phyloP scores from a whole-genome alignment of 2,888 invertebrate genomes.

The Oeneis ivallda region DNA sequence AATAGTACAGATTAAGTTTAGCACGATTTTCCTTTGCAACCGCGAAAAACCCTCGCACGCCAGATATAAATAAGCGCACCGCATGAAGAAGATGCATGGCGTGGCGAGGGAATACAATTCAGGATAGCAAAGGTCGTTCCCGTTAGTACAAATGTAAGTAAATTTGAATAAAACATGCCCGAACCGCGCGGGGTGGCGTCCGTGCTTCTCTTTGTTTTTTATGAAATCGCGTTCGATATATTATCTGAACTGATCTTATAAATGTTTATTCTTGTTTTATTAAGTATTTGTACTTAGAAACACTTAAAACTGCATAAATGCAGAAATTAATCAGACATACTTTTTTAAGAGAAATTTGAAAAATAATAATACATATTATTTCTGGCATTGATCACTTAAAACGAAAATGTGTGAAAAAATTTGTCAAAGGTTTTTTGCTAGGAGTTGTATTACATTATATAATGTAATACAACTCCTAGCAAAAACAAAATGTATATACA shows the following conservation, averaged over 20 bases:
- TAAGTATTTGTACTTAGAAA: too few species aligned
- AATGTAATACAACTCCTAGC: too few species aligned
- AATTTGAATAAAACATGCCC: slow-evolving; percentile 81
- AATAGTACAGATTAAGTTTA: slow-evolving; percentile 26
- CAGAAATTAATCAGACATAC: too few species aligned
- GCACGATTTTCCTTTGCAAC: slow-evolving; percentile 32
- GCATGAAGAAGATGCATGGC: slow-evolving; percentile 80
- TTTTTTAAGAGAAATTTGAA: too few species aligned
- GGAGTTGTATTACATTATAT: too few species aligned
- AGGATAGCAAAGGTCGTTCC: slow-evolving; percentile 74
- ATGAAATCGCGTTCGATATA: slow-evolving; percentile 13
- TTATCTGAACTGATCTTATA: neutral
- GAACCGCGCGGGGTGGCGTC: slow-evolving; percentile 44
- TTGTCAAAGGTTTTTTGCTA: too few species aligned
- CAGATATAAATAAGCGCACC: slow-evolving; percentile 71
- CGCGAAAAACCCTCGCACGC: slow-evolving; percentile 37
- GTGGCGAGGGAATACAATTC: slow-evolving; percentile 78
- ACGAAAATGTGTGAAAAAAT: too few species aligned
- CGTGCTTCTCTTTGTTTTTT: slow-evolving; percentile 40
- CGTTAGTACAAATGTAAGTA: slow-evolving; percentile 82
- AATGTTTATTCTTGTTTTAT: too few species aligned
- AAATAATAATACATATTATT: too few species aligned
- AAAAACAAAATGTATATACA: too few species aligned
- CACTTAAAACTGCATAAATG: too few species aligned
- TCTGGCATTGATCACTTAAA: too few species aligned